A percentile compares a stretch with the other conserved stretches of the same genome.
phyloP scores from a whole-genome alignment of 35 echinoderm and acorn worm species.

The Strongylocentrotus purpuratus region DNA sequence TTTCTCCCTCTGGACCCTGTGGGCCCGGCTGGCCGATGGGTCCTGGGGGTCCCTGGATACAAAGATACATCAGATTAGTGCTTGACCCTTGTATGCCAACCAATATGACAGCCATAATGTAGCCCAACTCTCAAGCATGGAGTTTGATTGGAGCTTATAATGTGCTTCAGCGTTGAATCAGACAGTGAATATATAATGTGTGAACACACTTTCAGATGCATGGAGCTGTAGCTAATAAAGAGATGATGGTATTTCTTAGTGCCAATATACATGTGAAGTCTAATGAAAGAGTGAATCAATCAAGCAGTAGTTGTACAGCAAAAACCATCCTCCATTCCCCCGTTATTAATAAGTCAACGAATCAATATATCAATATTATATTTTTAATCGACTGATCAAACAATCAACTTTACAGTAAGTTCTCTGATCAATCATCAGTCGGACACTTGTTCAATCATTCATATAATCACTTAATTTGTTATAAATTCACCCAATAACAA shows the following conservation, averaged over 20 bases:
- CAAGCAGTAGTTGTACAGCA: neutral
- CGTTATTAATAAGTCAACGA: neutral
- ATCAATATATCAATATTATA: neutral
- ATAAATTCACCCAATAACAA: too few species aligned
- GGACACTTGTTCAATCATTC: neutral
- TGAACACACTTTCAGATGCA: neutral
- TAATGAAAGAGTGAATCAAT: too few species aligned
- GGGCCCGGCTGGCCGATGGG: constrained; percentile 78
- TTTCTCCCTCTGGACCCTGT: constrained; percentile 83
- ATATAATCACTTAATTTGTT: too few species aligned
- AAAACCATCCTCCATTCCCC: neutral
- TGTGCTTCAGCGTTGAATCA: too few species aligned
- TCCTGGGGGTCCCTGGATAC: constrained; percentile 81
- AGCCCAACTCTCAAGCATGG: too few species aligned
- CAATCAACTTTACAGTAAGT: neutral
- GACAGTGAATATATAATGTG: too few species aligned
- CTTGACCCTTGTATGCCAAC: neutral
- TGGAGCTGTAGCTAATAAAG: neutral
- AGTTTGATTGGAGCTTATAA: neutral
- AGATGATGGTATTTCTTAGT: neutral
- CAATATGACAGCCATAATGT: neutral
- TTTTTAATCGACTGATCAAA: neutral
- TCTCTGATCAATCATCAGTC: neutral
- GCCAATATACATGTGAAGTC: neutral
- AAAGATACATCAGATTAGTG: constrained; percentile 27